These are phyloP conservation scores for Sphenodon punctatus DNA, from an alignment of 2,797 vertebrate genomes.

Conservation along the genomic window DNA sequence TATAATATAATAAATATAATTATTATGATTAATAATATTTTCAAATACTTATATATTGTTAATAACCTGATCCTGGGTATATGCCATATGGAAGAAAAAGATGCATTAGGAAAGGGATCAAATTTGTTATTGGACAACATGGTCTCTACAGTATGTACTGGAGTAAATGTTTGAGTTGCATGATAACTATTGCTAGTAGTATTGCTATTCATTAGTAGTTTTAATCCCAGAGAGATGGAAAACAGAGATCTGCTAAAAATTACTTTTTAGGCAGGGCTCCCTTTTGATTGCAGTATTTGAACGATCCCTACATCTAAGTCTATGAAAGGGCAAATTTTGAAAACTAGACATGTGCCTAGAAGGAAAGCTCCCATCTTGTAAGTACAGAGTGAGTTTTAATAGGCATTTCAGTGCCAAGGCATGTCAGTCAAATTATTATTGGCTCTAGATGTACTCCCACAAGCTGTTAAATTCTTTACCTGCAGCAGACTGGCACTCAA, in stretches of 20 bases:
- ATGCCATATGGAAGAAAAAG: constrained; percentile 37
- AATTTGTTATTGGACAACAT: constrained; percentile 30
- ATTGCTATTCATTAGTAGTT: constrained; percentile 38
- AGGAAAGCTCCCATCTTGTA: constrained; percentile 53
- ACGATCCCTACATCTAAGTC: background rate
- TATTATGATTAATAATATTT: too few species aligned
- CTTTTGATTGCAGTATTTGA: background rate
- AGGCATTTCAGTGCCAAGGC: constrained; percentile 57
- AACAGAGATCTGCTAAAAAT: background rate
- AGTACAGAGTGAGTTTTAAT: constrained; percentile 54
- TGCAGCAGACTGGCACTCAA: constrained; percentile 69
- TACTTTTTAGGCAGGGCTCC: constrained; percentile 1
- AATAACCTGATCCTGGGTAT: background rate
- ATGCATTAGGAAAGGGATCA: background rate
- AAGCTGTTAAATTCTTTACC: constrained; percentile 79
- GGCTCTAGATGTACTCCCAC: constrained; percentile 66
- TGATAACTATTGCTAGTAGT: constrained; percentile 21
- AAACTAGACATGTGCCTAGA: constrained; percentile 40
- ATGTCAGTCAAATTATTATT: constrained; percentile 75
- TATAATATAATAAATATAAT: too few species aligned
- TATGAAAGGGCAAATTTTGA: constrained; percentile 50
- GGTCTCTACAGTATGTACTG: background rate
- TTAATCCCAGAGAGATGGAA: constrained; percentile 9
- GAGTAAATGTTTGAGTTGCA: constrained; percentile 48
- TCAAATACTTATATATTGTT: background rate